phyloP scores from a whole-genome alignment of 2,888 invertebrate species.

The Pyrrhosoma nymphula region DNA sequence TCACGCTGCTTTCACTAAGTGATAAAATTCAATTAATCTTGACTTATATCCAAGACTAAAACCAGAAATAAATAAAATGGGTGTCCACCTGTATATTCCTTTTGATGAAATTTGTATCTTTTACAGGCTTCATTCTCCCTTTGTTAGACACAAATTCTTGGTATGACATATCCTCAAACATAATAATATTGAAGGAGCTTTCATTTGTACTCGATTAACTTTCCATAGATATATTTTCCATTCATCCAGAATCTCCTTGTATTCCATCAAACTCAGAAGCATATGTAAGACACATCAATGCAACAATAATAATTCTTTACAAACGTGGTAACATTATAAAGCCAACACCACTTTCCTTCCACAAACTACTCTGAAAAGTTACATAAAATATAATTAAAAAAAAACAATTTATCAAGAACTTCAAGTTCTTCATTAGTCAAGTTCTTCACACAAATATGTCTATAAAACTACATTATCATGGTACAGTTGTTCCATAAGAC shows the following conservation, averaged over 20 bases:
- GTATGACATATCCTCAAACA: not conserved
- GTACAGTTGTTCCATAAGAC: constrained; percentile 28
- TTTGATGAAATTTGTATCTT: constrained; percentile 59
- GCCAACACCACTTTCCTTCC: not conserved
- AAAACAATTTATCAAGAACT: not conserved
- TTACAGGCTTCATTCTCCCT: constrained; percentile 30
- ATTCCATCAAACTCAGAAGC: not conserved
- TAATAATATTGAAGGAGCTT: not conserved
- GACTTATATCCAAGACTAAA: not conserved
- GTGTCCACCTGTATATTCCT: constrained; percentile 61
- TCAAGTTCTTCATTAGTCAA: not conserved
- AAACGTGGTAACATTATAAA: constrained; percentile 37
- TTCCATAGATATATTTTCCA: constrained; percentile 7
- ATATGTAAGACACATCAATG: not conserved
- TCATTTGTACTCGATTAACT: constrained; percentile 44
- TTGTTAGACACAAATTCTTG: not conserved
- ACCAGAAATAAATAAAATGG: not conserved
- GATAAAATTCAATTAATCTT: not conserved
- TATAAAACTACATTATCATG: not conserved
- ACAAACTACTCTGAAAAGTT: not conserved
- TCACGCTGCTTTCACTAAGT: not conserved
- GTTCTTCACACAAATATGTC: not conserved
- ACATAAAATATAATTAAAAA: constrained; percentile 12
- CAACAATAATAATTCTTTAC: not conserved
- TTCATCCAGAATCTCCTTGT: not conserved